phyloP scores from a whole-genome alignment of 2,888 invertebrate genomes.

The Eupithecia tripunctaria region DNA sequence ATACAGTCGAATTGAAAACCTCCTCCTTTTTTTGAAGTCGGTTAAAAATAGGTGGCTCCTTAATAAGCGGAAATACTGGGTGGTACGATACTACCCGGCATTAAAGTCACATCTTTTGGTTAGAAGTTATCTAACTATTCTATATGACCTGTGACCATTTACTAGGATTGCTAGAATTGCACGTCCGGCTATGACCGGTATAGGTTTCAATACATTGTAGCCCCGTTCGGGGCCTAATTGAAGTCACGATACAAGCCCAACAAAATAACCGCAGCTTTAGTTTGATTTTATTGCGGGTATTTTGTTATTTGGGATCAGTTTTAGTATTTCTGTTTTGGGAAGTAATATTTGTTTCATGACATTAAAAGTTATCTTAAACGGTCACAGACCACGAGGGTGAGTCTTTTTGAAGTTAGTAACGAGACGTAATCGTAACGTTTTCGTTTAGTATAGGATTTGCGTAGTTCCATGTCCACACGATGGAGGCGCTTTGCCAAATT shows the following conservation, averaged over 20 bases:
- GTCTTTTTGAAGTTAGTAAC: too few relatives aligned
- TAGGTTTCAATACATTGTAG: conserved; percentile 39
- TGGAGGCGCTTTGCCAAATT: too few relatives aligned
- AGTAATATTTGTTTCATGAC: not conserved
- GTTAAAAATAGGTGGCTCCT: too few relatives aligned
- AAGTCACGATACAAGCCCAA: conserved; percentile 35
- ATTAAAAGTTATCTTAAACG: not conserved
- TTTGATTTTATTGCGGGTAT: conserved; percentile 26
- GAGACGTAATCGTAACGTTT: too few relatives aligned
- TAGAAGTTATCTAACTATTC: not conserved
- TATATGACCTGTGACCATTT: conserved; percentile 20
- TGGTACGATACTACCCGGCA: too few relatives aligned
- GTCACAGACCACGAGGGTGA: not conserved
- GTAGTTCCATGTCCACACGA: too few relatives aligned
- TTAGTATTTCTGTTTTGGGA: conserved; percentile 2
- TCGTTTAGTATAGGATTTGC: too few relatives aligned
- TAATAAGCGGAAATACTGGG: too few relatives aligned
- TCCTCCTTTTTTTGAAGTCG: too few relatives aligned
- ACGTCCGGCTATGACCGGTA: conserved; percentile 41
- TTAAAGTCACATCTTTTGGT: not conserved
- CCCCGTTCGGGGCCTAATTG: conserved; percentile 35
- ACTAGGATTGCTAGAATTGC: conserved; percentile 40
- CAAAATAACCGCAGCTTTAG: conserved; percentile 31
- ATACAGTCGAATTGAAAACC: too few relatives aligned
- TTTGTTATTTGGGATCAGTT: conserved; percentile 20